Percentiles rank a stretch among this genome's conserved stretches.
These are phyloP conservation scores for Numida meleagris DNA, from an alignment of 2,113 vertebrate genomes.

Conservation along the genomic window DNA sequence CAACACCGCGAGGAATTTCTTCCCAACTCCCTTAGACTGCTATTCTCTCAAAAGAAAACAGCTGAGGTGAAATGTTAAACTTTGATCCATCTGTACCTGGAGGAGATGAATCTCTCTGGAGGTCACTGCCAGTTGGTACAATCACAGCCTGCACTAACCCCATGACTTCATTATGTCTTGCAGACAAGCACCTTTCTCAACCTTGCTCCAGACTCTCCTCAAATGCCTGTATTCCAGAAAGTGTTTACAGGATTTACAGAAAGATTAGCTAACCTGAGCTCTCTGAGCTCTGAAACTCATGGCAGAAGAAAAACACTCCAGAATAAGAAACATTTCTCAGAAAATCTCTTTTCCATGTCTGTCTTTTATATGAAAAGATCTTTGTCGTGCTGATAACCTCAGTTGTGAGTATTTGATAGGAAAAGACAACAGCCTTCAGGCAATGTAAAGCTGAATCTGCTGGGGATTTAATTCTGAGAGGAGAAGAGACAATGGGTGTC, in stretches of 20 bases:
- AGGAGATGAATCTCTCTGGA: neutral
- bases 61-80: neutral
- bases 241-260: neutral
- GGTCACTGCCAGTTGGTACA: neutral
- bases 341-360: neutral
- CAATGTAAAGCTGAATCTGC: neutral
- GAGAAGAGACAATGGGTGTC: neutral
- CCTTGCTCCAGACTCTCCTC: neutral
- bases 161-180: neutral
- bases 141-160: neutral
- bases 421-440: neutral
- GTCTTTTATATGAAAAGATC: neutral
- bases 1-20: neutral
- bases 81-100: neutral
- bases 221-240: neutral
- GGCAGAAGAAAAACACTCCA: neutral
- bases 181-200: neutral
- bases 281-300: neutral
- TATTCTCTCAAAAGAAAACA: neutral
- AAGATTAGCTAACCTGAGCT: neutral
- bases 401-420: neutral
- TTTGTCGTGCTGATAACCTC: neutral
- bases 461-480: conserved; percentile 4
- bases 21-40: neutral
- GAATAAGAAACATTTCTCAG: neutral